These are phyloP conservation scores for Caloenas nicobarica DNA, from an alignment of 2,113 vertebrate genomes.

Conservation along the genomic window DNA sequence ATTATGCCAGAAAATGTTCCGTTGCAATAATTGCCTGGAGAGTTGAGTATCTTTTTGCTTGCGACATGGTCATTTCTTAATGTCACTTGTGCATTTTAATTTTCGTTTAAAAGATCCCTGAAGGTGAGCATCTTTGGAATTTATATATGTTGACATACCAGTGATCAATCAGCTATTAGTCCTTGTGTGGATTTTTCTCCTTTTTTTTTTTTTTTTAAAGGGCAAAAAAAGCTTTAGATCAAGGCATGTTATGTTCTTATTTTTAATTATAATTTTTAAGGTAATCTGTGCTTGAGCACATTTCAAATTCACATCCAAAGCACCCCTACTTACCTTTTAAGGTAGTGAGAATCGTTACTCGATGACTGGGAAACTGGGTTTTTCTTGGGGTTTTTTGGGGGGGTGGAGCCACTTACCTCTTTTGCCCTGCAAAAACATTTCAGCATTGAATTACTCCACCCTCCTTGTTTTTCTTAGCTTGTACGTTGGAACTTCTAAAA, in stretches of 20 bases:
- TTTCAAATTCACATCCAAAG: neutral
- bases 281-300: neutral
- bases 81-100: neutral
- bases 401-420: neutral
- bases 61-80: neutral
- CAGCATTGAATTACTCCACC: neutral
- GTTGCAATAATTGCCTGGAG: neutral
- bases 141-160: neutral
- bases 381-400: neutral
- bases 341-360: neutral
- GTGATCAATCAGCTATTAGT: neutral
- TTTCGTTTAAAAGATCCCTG: neutral
- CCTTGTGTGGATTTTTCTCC: neutral
- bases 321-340: neutral
- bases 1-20: neutral
- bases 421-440: rapidly evolving
- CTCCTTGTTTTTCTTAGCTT: neutral
- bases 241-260: neutral
- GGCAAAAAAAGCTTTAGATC: rapidly evolving
- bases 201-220: too few relatives aligned
- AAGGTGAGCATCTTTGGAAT: neutral
- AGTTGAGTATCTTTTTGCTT: neutral
- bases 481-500: neutral
- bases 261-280: neutral
- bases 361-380: neutral